Evolutionary conservation across 2,113 vertebrate species (phyloP).

Genomic region (Phainopepla nitens): DNA sequence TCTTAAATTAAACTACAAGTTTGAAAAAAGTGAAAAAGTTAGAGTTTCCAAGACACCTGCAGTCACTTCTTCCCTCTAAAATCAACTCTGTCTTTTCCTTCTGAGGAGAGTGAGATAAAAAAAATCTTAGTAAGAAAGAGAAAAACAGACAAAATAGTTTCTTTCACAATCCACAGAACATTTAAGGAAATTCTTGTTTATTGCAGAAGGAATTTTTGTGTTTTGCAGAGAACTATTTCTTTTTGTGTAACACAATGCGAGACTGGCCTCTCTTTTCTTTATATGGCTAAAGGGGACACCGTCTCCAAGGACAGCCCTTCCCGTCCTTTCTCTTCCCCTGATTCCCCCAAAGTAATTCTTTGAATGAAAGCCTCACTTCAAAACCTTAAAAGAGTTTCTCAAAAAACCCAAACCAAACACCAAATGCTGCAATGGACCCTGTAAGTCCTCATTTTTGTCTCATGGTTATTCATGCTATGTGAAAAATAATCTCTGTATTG

Average conservation of each 20-base stretch:
- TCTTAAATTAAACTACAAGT: neutral
- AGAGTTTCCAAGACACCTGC: neutral
- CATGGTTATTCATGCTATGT: neutral
- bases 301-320: neutral
- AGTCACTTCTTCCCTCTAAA: neutral
- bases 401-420: neutral
- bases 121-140: neutral
- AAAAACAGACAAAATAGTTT: neutral
- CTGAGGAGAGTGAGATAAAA: neutral
- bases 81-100: neutral
- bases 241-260: neutral
- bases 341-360: neutral
- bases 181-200: neutral
- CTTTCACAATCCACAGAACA: neutral
- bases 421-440: neutral
- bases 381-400: neutral
- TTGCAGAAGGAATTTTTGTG: neutral
- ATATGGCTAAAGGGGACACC: neutral
- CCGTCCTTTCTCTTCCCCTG: neutral
- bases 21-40: neutral
- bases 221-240: neutral
- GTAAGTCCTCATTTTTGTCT: neutral
- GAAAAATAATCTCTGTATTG: neutral
- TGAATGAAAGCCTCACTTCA: neutral
- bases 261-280: neutral